Conservation (phyloP, 2,888 invertebrate genomes). For the Eugnorisma glareosa region DNA sequence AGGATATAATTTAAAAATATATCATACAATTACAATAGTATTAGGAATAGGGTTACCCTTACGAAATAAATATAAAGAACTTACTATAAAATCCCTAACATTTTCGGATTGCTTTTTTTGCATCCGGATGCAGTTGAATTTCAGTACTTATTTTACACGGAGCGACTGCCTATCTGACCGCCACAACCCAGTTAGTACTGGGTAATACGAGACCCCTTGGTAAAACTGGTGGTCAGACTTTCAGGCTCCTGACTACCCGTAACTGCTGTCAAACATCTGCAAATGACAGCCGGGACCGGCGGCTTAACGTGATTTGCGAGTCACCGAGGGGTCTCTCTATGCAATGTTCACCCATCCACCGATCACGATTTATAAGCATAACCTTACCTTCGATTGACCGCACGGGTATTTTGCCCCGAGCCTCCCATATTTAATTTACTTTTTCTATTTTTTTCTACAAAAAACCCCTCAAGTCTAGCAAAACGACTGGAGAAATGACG, state of each 20-base stretch:
- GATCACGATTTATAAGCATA: not conserved
- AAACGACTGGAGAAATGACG: not conserved
- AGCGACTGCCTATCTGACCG: not conserved
- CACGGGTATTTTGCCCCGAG: not conserved
- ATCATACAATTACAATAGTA: constrained; percentile 26
- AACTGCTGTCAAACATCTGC: not conserved
- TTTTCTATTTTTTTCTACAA: not conserved
- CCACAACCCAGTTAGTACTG: not conserved
- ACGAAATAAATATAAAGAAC: not conserved
- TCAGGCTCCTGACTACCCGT: not conserved
- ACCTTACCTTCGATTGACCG: not conserved
- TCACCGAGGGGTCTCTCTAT: not conserved
- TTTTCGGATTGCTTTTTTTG: not conserved
- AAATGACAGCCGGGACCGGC: not conserved
- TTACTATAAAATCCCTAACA: not conserved
- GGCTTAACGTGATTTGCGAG: not conserved
- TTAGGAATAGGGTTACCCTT: constrained; percentile 3
- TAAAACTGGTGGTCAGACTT: not conserved
- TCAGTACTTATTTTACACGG: not conserved
- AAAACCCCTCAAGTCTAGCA: not conserved
- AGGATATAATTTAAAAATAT: constrained; percentile 34
- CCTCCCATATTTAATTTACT: not conserved
- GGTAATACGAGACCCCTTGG: not conserved
- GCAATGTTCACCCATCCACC: not conserved
- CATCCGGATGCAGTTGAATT: not conserved